A percentile compares a stretch with the other conserved stretches of the same genome.
phyloP scores from a whole-genome alignment of 1,140 invertebrate genomes.

The Archivesica marissinica region DNA sequence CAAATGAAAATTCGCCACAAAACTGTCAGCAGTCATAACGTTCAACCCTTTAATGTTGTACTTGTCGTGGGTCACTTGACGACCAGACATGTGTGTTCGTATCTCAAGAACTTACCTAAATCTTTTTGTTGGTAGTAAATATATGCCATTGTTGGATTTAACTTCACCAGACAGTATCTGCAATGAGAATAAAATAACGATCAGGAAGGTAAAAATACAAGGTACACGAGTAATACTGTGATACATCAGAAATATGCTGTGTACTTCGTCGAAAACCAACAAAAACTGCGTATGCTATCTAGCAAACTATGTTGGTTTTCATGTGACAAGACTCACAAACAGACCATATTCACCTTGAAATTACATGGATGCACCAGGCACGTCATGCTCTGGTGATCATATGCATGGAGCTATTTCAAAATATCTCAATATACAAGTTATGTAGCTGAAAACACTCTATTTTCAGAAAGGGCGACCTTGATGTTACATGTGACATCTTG shows the following conservation, averaged over 20 bases:
- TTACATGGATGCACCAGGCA: no score
- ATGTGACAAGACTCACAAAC: not conserved
- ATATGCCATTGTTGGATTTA: conserved; percentile 49
- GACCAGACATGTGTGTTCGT: not conserved
- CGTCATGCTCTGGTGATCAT: no score
- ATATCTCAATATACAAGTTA: no score
- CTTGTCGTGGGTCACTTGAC: no score
- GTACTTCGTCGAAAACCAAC: no score
- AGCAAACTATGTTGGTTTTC: not conserved
- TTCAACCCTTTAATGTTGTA: not conserved
- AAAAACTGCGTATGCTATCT: not conserved
- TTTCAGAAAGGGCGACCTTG: no score
- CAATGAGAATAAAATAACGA: not conserved
- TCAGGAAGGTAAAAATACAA: not conserved
- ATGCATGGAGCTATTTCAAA: no score
- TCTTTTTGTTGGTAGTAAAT: conserved; percentile 41
- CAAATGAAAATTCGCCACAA: not conserved
- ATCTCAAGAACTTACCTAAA: conserved; percentile 43
- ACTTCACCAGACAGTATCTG: conserved; percentile 57
- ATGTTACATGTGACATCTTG: no score
- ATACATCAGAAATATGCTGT: not conserved
- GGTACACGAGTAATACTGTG: not conserved
- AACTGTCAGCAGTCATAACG: not conserved
- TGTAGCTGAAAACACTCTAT: no score
- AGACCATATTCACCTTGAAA: not conserved